Percentiles rank a stretch among this genome's conserved stretches.
phyloP scores from a whole-genome alignment of 53 echinoderm and acorn worm genomes.

The Holothuria leucospilota region DNA sequence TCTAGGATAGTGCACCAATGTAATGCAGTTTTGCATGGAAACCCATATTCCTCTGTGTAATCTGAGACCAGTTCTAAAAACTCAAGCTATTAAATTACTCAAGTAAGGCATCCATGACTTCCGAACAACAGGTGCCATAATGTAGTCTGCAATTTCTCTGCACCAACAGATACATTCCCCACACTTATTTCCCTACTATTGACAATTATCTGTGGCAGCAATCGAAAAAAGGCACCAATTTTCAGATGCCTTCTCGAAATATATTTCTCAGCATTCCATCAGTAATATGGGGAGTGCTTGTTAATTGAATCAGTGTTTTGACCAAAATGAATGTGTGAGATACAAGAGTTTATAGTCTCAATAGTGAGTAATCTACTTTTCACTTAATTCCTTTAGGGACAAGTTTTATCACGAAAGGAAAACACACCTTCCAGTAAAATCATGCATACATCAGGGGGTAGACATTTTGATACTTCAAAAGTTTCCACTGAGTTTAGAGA shows the following conservation, averaged over 20 bases:
- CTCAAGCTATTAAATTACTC: conserved; percentile 47
- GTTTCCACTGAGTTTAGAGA: conserved; percentile 30
- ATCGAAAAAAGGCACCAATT: conserved; percentile 53
- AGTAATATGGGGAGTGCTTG: conserved; percentile 42
- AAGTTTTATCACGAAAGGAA: conserved; percentile 40
- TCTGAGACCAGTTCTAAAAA: conserved; percentile 38
- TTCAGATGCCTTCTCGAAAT: conserved; percentile 57
- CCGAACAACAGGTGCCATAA: conserved; percentile 45
- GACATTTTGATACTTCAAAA: conserved; percentile 60
- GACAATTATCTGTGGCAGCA: conserved; percentile 55
- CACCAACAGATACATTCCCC: conserved; percentile 58
- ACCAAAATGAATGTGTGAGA: conserved; percentile 50
- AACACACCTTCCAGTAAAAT: conserved; percentile 10
- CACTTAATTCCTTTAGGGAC: conserved; percentile 51
- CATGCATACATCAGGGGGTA: conserved; percentile 41
- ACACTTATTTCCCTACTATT: conserved; percentile 38
- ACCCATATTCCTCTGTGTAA: conserved; percentile 46
- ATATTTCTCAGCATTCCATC: conserved; percentile 22
- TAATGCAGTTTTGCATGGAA: conserved; percentile 66
- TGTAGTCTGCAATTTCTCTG: conserved; percentile 54
- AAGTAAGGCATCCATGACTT: conserved; percentile 64
- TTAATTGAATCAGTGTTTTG: conserved; percentile 47
- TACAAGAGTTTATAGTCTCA: not conserved
- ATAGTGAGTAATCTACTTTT: conserved; percentile 22
- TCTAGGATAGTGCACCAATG: conserved; percentile 48